A percentile compares a stretch with the other conserved stretches of the same genome.
These are phyloP conservation scores for Callopanchax toddi DNA, from an alignment of 2,113 vertebrate genomes.

Conservation along the genomic window DNA sequence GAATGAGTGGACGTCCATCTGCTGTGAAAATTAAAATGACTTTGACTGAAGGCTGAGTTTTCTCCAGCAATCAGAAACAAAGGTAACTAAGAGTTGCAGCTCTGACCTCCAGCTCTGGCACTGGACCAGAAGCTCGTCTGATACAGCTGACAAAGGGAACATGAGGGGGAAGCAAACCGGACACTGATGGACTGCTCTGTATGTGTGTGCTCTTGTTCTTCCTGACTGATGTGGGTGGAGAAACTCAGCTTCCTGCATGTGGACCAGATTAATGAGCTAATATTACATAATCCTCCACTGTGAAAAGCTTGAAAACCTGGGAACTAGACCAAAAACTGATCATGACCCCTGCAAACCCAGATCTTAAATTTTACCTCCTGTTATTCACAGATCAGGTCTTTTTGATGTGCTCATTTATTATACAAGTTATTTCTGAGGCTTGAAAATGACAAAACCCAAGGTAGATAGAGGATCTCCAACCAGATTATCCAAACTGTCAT, in stretches of 20 bases:
- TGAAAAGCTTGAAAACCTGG: slow-evolving; percentile 41
- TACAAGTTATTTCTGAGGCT: not conserved
- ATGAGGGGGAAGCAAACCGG: slow-evolving; percentile 12
- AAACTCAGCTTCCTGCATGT: slow-evolving; percentile 49
- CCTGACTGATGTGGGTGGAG: slow-evolving; percentile 44
- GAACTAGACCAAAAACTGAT: slow-evolving; percentile 19
- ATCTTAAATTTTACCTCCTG: not conserved
- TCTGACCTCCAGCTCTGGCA: slow-evolving; percentile 36
- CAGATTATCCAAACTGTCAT: not conserved
- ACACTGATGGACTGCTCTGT: slow-evolving; percentile 8
- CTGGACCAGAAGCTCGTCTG: slow-evolving; percentile 42
- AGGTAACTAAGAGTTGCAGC: not conserved
- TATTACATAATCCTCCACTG: slow-evolving; percentile 67
- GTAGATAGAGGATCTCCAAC: too few relatives aligned
- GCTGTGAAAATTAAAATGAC: too few relatives aligned
- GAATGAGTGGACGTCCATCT: too few relatives aligned
- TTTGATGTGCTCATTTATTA: not conserved
- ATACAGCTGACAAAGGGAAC: slow-evolving; percentile 44
- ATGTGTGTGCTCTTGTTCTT: slow-evolving; percentile 28
- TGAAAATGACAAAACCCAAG: too few relatives aligned
- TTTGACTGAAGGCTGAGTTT: too few relatives aligned
- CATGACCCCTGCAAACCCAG: slow-evolving; percentile 18
- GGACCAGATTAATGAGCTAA: slow-evolving; percentile 67
- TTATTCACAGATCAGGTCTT: not conserved
- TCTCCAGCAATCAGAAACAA: slow-evolving; percentile 5